Evolutionary conservation across 2,888 invertebrate genomes (phyloP), one percentile per base, ranked within the genome.

Genomic region (Orthosia gracilis): DNA sequence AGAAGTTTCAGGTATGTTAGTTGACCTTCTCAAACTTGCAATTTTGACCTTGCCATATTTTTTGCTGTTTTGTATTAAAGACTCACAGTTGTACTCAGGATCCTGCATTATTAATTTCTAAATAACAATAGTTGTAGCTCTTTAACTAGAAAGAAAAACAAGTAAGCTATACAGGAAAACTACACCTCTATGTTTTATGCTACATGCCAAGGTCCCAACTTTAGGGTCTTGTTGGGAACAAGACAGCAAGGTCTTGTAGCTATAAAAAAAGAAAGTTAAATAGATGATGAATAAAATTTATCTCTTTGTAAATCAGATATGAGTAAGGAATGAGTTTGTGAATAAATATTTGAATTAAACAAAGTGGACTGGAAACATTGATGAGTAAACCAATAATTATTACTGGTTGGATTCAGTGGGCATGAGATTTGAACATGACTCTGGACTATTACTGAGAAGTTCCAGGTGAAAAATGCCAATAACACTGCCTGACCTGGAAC

Each of bases 1-100:
- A 98, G 94, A 98, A 98, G 94, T 97, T 97, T 91, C 98, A 98
- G 97, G 98, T 98, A 95, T 72, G 73, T 69, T 77, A 73, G 58
- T 67, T 78, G 73, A 73, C 79, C 81, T 81, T 79, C 63, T 69
- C 54, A 67, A 66, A 69, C 68, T 76, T 76, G 47, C 59, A 67
- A 62, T 73, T 72, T 72, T 74, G 65, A 73, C 82, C 86, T 83
- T 83, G 71, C 31, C 26, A 47, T 72, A 50, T 58, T 67, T 79
- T 52, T 52, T 73, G 15, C 47, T 66, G 62, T 72, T 71, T 65
- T 31, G 23, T 45, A 45, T 9, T 57, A 4, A 7, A 57, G 2
- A 47, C 12, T 26, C 7, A 45, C 18, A 50, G 15, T 50, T 40
- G 1, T 40, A 21, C 40, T 15, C 23, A 54, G 12, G 9, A 54